Base-by-base conservation (phyloP, 2,113 vertebrate genomes). In the Puffinus mauretanicus region DNA sequence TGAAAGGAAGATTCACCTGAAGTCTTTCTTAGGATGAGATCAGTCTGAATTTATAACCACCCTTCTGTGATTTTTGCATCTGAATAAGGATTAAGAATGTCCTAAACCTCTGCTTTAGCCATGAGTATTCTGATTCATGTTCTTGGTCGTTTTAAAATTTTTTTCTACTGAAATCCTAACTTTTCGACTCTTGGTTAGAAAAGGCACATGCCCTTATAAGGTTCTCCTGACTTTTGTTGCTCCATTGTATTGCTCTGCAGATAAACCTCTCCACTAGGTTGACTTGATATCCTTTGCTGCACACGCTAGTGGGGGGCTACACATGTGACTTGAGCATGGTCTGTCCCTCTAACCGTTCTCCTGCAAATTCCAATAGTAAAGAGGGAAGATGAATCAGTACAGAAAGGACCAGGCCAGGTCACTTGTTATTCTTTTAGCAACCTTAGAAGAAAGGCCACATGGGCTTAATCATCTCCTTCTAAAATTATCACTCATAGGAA, bases 1-100 rank as follows among this genome's bases (percentile, higher is more conserved):
- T 67, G 38, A 81, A 96, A 90, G 42, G 44, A 96, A 89, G 82
- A 55, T 81, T 83, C 77, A 95, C 92, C 94, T 97, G 89, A 77
- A 94, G 47, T 88, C 73, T 94, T 93, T 47, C 75, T 60, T 93
- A 51, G 24, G 70, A 64, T 94, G 88, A 92, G 49, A 79, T 96
- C 82, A 82, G 86, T 77, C 62, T 72, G 78, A 92, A 85, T 90
- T 95, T 86, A 89, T 94, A 94, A 79, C 44, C 57, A 72, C 22
- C 21, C 51, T 51, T 91, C 91, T 17, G 11, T 64, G 58, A 15
- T 16, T 94, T 92, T 85, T 93, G 55, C 65, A 60, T 93, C 88
- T 19, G n/a, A 86, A 73, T 94, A 88, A 94, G 82, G 76, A 70
- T 70, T 86, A 86, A 84, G 89, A 94, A 79, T 84, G 69, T 82